Evolutionary conservation across 2,113 vertebrate genomes (phyloP).

Genomic region (Embiotoca jacksoni): DNA sequence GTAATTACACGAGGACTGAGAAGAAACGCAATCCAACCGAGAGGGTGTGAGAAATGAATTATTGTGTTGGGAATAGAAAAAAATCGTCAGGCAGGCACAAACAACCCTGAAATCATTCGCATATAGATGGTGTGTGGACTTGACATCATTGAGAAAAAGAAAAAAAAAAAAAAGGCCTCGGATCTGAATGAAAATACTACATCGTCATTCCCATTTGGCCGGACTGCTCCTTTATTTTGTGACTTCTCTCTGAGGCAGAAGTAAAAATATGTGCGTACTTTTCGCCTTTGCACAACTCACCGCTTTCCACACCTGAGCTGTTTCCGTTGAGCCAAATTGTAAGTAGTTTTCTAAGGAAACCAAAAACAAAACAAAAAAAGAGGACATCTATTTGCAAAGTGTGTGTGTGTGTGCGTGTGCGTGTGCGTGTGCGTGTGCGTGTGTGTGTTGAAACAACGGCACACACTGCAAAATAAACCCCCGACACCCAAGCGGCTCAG

Average conservation of each 20-base stretch:
- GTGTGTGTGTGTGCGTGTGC: constrained; percentile 25
- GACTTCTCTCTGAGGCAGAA: constrained; percentile 33
- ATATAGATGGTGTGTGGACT: not conserved
- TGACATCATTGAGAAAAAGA: not conserved
- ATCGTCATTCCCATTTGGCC: constrained; percentile 4
- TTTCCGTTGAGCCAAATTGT: constrained; percentile 85
- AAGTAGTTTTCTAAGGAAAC: constrained; percentile 80
- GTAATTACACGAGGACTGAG: constrained; percentile 45
- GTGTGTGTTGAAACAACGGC: not conserved
- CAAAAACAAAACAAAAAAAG: constrained; percentile 15
- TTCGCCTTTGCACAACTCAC: constrained; percentile 88
- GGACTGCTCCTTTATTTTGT: constrained; percentile 47
- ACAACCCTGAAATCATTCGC: constrained; percentile 3
- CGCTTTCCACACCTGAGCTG: constrained; percentile 86
- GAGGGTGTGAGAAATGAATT: constrained; percentile 38
- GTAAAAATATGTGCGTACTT: constrained; percentile 21
- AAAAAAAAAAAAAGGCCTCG: not conserved
- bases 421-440: constrained; percentile 28
- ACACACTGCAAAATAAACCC: constrained; percentile 80
- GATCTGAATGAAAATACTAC: not conserved
- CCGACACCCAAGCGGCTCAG: constrained; percentile 86
- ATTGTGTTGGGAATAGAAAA: not conserved
- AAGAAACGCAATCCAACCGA: constrained; percentile 60
- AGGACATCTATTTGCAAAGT: constrained; percentile 5
- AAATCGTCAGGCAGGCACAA: constrained; percentile 29